phyloP scores from a whole-genome alignment of 2,797 vertebrate genomes.

The Amblyopsis hoosieri region DNA sequence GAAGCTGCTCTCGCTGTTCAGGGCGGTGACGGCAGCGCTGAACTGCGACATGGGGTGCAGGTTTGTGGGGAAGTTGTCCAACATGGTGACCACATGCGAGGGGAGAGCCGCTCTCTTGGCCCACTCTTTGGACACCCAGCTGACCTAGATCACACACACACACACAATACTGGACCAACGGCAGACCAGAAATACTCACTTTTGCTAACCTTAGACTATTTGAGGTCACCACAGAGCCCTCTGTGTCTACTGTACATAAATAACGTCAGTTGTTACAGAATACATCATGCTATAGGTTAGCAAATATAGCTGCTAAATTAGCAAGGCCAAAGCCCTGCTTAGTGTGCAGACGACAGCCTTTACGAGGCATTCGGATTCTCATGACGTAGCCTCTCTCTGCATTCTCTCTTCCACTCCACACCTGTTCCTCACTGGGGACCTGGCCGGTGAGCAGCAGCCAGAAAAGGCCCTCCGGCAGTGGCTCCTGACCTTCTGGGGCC shows the following conservation, averaged over 20 bases:
- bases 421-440: slow-evolving; percentile 92
- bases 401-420: slow-evolving; percentile 42
- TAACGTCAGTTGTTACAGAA: neutral
- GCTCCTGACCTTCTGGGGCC: slow-evolving; percentile 88
- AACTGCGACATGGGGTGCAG: slow-evolving; percentile 98
- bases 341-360: neutral
- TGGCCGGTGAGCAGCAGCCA: slow-evolving; percentile 94
- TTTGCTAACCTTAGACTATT: neutral
- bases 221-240: neutral
- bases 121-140: slow-evolving; percentile 94
- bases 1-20: slow-evolving; percentile 96
- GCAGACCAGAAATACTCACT: neutral
- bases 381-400: neutral
- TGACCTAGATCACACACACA: slow-evolving; percentile 74
- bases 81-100: slow-evolving; percentile 95
- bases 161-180: neutral
- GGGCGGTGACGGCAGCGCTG: slow-evolving; percentile 92
- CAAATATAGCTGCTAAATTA: no score
- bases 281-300: neutral
- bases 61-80: slow-evolving; percentile 97
- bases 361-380: neutral
- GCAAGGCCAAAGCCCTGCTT: neutral
- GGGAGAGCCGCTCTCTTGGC: slow-evolving; percentile 93
- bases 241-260: neutral
- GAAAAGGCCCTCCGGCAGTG: slow-evolving; percentile 95